These are phyloP conservation scores for Sarcophaga caerulescens DNA, from an alignment of 2,888 invertebrate genomes.

Conservation along the genomic window DNA sequence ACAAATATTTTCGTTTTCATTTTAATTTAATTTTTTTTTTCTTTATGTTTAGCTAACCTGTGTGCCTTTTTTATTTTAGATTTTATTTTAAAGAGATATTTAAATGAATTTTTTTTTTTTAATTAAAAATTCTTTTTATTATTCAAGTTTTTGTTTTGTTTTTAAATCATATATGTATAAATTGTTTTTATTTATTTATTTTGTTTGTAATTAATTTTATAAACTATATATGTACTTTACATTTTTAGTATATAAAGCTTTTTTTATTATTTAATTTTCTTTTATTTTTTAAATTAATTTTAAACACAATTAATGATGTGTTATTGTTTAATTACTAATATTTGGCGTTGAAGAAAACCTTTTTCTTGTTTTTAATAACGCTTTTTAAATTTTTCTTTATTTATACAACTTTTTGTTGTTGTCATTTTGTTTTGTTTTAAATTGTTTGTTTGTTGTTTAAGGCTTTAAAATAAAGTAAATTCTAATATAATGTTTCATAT, in stretches of 20 bases:
- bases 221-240: constrained; percentile 56
- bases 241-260: constrained; percentile 64
- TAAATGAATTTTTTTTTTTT: constrained; percentile 16
- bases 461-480: constrained; percentile 53
- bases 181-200: background rate
- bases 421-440: constrained; percentile 26
- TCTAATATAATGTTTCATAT: constrained; percentile 46
- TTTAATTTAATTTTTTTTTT: constrained; percentile 5
- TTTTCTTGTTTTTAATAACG: constrained; percentile 63
- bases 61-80: background rate
- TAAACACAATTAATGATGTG: constrained; percentile 49
- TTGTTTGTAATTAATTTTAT: constrained; percentile 9
- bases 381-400: constrained; percentile 51
- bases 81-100: constrained; percentile 5
- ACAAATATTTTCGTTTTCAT: constrained; percentile 21
- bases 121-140: constrained; percentile 8
- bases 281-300: background rate
- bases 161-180: constrained; percentile 47
- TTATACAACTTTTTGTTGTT: background rate
- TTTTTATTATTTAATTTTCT: constrained; percentile 34
- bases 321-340: constrained; percentile 45
- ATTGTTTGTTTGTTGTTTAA: constrained; percentile 26
- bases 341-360: constrained; percentile 68
- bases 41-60: constrained; percentile 6
- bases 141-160: background rate